phyloP scores from a whole-genome alignment of 2,888 invertebrate genomes.

The Diadegma fenestrale region DNA sequence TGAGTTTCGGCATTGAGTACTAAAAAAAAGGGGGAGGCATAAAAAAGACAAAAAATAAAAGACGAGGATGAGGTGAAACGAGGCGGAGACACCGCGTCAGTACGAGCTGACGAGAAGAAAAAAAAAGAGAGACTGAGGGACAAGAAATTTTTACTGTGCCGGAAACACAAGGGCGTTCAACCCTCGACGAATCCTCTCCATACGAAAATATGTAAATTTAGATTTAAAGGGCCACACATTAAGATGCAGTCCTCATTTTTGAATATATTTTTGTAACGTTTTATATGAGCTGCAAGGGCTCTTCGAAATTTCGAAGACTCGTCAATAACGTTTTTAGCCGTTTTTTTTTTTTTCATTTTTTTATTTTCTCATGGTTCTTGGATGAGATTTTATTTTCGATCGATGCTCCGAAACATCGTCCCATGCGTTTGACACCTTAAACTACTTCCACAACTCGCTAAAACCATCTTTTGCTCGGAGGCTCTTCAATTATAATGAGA shows the following conservation, averaged over 20 bases:
- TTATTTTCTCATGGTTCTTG: not conserved
- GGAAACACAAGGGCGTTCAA: slow-evolving; percentile 84
- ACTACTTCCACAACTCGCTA: not conserved
- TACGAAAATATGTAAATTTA: slow-evolving; percentile 70
- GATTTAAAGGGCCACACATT: slow-evolving; percentile 79
- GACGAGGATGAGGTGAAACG: slow-evolving; percentile 64
- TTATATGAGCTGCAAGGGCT: slow-evolving; percentile 9
- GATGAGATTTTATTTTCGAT: not conserved
- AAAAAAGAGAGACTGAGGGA: slow-evolving; percentile 66
- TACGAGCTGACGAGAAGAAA: slow-evolving; percentile 7
- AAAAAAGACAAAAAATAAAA: slow-evolving; percentile 61
- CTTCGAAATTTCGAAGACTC: not conserved
- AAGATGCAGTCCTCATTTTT: slow-evolving; percentile 15
- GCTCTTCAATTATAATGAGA: slow-evolving; percentile 2
- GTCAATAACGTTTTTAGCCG: not conserved
- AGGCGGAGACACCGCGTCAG: slow-evolving; percentile 50
- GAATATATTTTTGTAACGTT: slow-evolving; percentile 16
- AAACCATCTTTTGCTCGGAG: not conserved
- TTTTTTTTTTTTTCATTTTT: not conserved
- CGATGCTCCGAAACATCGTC: not conserved
- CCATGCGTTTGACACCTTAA: not conserved
- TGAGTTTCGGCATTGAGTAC: slow-evolving; percentile 80
- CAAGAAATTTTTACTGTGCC: slow-evolving; percentile 71
- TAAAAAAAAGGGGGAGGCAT: slow-evolving; percentile 67
- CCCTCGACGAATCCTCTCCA: slow-evolving; percentile 72